phyloP scores from a whole-genome alignment of 2,797 vertebrate species.

The Morelia viridis region DNA sequence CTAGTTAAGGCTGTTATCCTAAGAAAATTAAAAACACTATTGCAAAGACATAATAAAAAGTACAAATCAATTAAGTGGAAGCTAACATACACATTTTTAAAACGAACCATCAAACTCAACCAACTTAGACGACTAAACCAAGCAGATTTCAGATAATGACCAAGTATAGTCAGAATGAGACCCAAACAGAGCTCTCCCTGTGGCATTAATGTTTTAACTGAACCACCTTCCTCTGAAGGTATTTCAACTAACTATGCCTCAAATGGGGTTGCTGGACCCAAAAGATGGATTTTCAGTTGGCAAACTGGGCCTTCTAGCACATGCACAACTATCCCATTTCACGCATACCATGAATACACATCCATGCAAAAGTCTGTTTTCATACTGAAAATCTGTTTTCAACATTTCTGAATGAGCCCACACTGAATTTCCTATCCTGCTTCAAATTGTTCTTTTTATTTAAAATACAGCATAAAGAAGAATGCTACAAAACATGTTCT shows the following conservation, averaged over 20 bases:
- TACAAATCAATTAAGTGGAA: background rate
- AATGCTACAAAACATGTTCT: background rate
- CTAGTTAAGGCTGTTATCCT: background rate
- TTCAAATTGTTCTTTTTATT: background rate
- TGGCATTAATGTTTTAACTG: background rate
- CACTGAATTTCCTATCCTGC: background rate
- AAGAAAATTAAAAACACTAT: background rate
- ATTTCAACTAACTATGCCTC: background rate
- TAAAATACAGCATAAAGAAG: no score
- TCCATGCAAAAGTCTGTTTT: background rate
- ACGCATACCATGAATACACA: background rate
- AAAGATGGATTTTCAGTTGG: background rate
- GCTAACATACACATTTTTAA: background rate
- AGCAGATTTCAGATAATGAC: background rate
- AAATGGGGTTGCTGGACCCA: background rate
- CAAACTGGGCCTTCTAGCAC: background rate
- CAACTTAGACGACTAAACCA: background rate
- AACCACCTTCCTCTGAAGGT: background rate
- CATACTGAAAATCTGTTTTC: background rate
- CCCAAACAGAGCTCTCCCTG: background rate
- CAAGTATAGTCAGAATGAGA: background rate
- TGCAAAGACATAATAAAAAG: background rate
- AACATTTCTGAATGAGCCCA: background rate
- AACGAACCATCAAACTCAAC: background rate
- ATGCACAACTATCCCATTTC: background rate